Percentiles rank a stretch among this genome's conserved stretches.
Evolutionary conservation across 2,797 vertebrate species (phyloP).

Genomic region (Poeciliopsis infans): DNA sequence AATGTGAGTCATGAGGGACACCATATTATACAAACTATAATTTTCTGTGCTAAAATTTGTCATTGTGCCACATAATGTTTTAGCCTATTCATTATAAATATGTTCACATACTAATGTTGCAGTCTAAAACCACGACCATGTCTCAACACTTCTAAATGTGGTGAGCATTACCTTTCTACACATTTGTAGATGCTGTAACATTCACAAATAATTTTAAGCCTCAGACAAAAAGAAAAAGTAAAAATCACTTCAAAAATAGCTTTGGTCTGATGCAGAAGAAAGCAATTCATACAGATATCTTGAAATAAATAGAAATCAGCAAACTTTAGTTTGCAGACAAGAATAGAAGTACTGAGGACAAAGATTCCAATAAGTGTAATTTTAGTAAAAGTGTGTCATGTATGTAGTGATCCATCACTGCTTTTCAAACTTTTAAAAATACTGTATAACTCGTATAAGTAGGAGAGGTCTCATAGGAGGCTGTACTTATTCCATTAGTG

Average conservation of each 20-base stretch:
- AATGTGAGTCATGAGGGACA: not conserved
- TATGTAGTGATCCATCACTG: constrained; percentile 30
- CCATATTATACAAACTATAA: not conserved
- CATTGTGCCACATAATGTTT: not conserved
- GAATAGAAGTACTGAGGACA: constrained; percentile 42
- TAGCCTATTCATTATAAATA: not conserved
- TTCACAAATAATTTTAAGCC: not conserved
- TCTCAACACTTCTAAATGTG: not conserved
- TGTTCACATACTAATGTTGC: not conserved
- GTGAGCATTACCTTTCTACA: not conserved
- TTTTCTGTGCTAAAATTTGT: not conserved
- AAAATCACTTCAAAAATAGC: not conserved
- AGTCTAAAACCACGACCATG: not conserved
- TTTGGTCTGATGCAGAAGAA: not conserved
- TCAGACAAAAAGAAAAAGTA: not conserved
- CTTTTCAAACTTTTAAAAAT: constrained; percentile 36
- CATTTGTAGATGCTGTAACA: not conserved
- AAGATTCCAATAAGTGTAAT: constrained; percentile 61
- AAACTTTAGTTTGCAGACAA: constrained; percentile 42
- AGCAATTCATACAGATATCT: not conserved
- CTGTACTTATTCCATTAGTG: constrained; percentile 50
- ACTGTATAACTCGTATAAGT: constrained; percentile 34
- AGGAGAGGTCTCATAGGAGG: constrained; percentile 29
- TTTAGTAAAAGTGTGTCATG: constrained; percentile 55
- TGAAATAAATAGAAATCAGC: constrained; percentile 20